Evolutionary conservation across 2,113 vertebrate genomes (phyloP), one percentile per base, ranked within the genome.

Genomic region (Alectura lathami): DNA sequence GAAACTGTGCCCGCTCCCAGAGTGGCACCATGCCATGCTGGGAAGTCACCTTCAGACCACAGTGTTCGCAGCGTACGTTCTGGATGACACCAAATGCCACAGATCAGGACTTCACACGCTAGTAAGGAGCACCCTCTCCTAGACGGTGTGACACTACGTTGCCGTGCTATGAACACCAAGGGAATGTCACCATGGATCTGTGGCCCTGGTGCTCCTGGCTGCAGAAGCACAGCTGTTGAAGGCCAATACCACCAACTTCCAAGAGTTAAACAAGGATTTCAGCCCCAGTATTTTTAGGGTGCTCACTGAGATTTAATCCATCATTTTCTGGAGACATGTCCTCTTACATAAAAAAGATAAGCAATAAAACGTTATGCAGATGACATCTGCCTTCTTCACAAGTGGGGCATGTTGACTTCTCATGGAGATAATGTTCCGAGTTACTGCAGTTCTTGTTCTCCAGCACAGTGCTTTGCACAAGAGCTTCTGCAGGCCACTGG

Each of bases 31-130:
- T 17, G 42, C 79, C 72, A 70, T 6, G 9, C 48, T 47, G 73
- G 22, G 76, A 74, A 76, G 59, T 85, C 88, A 85, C 86, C 90
- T 94, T 87, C 83, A 93, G 81, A 50, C 13, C 23, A 59, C 38
- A 17, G 0, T 12, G 32, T 30, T 27, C 93, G 51, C 47, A 60
- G 26, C 3, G 22, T 38, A 38, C 17, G 3, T 51, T 85, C 47
- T 51, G 47, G 50, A 50, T 59, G 30, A 83, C 45, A 83, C 42
- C 53, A 77, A 60, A 57, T 17, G 34, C 63, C n/a, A 51, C 54
- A 85, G 38, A 47, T n/a, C 23, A 56, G 34, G 60, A 50, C 64
- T 47, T 59, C 82, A 66, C 12, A 45, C 53, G 64, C 56, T 40
- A 51, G 36, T 22, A 48, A 67, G 47, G 5, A 91, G 34, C 56